A percentile compares a stretch with the other conserved stretches of the same genome.
phyloP scores from a whole-genome alignment of 2,113 vertebrate species.

The Hypomesus transpacificus region DNA sequence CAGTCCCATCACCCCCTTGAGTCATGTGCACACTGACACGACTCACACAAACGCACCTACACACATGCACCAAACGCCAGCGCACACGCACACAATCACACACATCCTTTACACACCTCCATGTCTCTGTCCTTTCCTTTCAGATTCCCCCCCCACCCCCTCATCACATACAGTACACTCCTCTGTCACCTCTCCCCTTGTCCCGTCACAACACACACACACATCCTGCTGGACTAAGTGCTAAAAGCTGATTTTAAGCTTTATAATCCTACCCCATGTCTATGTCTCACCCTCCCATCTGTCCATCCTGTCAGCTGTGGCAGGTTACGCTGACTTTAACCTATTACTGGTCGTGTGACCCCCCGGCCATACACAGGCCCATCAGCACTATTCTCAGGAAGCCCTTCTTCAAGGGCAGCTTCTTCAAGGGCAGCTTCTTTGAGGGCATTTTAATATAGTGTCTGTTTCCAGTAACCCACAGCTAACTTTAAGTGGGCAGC shows the following conservation, averaged over 20 bases:
- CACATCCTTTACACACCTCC: background rate
- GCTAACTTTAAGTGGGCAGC: too few species aligned
- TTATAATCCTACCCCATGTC: background rate
- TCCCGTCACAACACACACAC: background rate
- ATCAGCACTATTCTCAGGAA: background rate
- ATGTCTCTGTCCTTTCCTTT: background rate
- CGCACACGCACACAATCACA: background rate
- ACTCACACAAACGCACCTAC: background rate
- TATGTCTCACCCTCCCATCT: too few species aligned
- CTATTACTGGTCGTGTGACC: background rate
- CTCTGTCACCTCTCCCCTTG: too few species aligned
- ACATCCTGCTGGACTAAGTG: background rate
- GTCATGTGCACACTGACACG: too few species aligned
- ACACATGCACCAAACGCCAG: background rate
- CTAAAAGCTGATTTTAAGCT: background rate
- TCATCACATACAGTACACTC: too few species aligned
- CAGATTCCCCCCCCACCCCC: background rate
- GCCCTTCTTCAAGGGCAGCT: too few species aligned
- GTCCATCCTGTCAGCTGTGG: background rate
- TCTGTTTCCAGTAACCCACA: too few species aligned
- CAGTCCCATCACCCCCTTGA: too few species aligned
- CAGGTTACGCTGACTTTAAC: background rate
- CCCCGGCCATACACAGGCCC: background rate
- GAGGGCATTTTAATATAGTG: too few species aligned
- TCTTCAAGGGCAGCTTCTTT: too few species aligned